Evolutionary conservation across 2,113 vertebrate genomes (phyloP).

Genomic region (Amazona vittata): DNA sequence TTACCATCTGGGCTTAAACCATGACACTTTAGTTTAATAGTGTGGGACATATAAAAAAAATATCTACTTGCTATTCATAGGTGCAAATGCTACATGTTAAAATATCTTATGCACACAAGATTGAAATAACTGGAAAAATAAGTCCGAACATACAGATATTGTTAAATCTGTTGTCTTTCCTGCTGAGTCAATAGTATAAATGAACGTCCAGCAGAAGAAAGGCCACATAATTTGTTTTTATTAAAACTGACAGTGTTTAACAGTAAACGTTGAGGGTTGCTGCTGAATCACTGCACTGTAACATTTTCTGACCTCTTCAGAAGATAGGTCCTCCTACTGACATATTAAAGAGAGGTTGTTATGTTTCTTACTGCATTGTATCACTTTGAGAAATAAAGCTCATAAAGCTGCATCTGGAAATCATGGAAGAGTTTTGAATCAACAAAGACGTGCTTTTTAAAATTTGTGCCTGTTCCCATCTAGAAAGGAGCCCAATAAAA

Average conservation of each 20-base stretch:
- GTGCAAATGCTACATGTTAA: accelerated
- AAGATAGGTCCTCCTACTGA: not conserved
- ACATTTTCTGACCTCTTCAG: not conserved
- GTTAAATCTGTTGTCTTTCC: not conserved
- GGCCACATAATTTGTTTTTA: not conserved
- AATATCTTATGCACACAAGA: not conserved
- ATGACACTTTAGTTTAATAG: not conserved
- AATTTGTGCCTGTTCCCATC: not conserved
- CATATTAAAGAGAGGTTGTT: not conserved
- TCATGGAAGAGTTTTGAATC: not conserved
- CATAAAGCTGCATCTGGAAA: not conserved
- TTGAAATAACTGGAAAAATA: not conserved
- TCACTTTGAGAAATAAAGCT: not conserved
- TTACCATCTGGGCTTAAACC: no score
- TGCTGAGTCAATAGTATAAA: not conserved
- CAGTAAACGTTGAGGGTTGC: not conserved
- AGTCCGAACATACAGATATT: not conserved
- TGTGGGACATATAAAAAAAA: not conserved
- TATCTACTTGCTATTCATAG: not conserved
- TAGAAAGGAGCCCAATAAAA: not conserved
- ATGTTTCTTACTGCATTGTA: not conserved
- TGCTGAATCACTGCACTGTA: not conserved
- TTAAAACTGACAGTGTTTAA: not conserved
- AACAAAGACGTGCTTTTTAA: not conserved
- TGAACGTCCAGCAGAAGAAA: not conserved